A percentile compares a stretch with the other conserved stretches of the same genome.
Conservation (phyloP, 2,888 invertebrate genomes). For the Yponomeuta cagnagella region DNA sequence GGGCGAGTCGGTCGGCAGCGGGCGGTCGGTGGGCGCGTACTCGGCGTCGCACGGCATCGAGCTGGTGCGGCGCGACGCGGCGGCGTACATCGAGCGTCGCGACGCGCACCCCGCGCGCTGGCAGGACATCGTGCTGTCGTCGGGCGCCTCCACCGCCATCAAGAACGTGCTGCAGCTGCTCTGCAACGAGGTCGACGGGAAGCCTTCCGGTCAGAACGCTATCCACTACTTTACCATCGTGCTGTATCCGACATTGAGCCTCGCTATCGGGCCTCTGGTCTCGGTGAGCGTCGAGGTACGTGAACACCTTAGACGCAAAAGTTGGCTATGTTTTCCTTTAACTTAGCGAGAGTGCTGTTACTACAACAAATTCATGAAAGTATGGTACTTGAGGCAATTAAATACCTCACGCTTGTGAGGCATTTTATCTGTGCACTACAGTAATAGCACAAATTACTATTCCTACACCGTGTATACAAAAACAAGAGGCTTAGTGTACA, state of each 20-base stretch:
- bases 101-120: conserved; percentile 86
- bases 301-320: too few species aligned
- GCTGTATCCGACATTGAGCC: neutral
- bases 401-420: too few species aligned
- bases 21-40: conserved; percentile 92
- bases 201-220: conserved; percentile 30
- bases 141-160: conserved; percentile 95
- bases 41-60: conserved; percentile 94
- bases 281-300: too few species aligned
- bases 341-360: too few species aligned
- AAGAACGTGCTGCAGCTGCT: conserved; percentile 89
- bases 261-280: too few species aligned
- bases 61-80: conserved; percentile 89
- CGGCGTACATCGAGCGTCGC: conserved; percentile 89
- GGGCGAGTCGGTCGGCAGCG: conserved; percentile 76
- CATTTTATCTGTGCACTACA: neutral
- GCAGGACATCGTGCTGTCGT: conserved; percentile 88
- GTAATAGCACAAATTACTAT: neutral
- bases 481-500: too few species aligned
- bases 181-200: conserved; percentile 71
- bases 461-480: neutral
- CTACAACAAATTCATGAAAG: too few species aligned
- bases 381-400: too few species aligned
- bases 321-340: too few species aligned
- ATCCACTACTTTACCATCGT: too few species aligned